Evolutionary conservation across 23 tunicate genomes (phyloP).

Genomic region (Halocynthia roretzi): DNA sequence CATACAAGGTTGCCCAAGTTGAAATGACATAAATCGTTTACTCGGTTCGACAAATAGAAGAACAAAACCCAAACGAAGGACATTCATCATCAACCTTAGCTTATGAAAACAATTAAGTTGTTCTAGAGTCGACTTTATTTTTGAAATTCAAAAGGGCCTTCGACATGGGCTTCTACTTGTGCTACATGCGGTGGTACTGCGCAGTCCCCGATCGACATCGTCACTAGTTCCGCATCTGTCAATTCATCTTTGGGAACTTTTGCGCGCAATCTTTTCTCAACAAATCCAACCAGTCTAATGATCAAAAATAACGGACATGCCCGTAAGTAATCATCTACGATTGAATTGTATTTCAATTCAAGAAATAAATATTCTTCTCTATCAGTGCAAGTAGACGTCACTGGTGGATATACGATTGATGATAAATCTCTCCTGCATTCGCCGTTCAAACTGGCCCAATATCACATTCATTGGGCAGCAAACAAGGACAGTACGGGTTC

Average conservation of each 20-base stretch:
- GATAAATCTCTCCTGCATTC: constrained; percentile 1
- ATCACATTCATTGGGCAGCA: constrained; percentile 14
- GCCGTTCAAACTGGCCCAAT: constrained; percentile 9
- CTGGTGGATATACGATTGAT: not conserved
- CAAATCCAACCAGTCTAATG: not conserved
- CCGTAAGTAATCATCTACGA: not conserved
- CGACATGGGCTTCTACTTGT: not conserved
- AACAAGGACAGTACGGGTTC: not conserved
- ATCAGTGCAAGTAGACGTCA: constrained; percentile 1
- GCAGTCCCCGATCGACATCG: constrained; percentile 13
- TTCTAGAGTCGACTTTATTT: no score
- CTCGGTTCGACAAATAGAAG: no score
- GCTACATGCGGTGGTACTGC: not conserved
- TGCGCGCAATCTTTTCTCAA: not conserved
- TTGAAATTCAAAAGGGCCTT: not conserved
- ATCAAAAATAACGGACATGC: constrained; percentile 13
- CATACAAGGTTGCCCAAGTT: no score
- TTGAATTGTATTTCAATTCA: not conserved
- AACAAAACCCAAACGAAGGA: no score
- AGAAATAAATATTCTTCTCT: not conserved
- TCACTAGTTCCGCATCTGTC: not conserved
- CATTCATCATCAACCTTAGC: no score
- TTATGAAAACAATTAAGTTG: no score
- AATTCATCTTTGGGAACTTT: not conserved
- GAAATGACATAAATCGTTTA: no score